Conservation (phyloP, 2,113 vertebrate genomes). For the Oostethus manadensis region DNA sequence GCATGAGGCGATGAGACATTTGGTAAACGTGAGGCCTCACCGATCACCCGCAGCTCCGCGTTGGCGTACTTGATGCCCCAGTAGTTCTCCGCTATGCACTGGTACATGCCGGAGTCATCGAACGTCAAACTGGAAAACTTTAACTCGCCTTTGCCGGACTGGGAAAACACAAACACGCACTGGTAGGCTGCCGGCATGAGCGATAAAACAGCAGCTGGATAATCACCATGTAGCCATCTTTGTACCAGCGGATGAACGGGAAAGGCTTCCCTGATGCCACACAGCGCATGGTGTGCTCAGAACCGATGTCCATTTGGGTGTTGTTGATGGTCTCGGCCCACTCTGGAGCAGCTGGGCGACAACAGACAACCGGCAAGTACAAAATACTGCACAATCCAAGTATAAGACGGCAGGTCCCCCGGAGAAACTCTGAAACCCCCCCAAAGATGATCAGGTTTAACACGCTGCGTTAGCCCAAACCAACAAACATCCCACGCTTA, state of each 20-base stretch:
- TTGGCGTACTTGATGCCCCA: slow-evolving; percentile 93
- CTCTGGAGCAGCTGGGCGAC: slow-evolving; percentile 82
- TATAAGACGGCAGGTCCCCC: no score
- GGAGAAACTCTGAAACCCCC: no score
- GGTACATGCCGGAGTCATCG: slow-evolving; percentile 94
- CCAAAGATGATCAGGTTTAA: no score
- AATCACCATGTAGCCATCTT: slow-evolving; percentile 85
- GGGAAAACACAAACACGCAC: slow-evolving; percentile 20
- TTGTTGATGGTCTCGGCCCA: slow-evolving; percentile 98
- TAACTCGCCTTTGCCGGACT: slow-evolving; percentile 92
- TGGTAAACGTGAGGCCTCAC: slow-evolving; percentile 67
- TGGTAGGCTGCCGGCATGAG: no score
- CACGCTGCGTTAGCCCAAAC: no score
- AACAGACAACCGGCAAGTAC: no score
- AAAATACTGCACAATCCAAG: no score
- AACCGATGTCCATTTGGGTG: slow-evolving; percentile 91
- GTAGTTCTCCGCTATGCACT: slow-evolving; percentile 91
- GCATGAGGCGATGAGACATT: no score
- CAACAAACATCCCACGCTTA: no score
- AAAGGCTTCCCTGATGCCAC: slow-evolving; percentile 86
- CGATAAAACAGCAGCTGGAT: neutral
- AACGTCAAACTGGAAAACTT: slow-evolving; percentile 85
- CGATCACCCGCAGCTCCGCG: slow-evolving; percentile 90
- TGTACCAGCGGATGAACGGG: slow-evolving; percentile 91
- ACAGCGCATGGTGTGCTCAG: slow-evolving; percentile 89